phyloP scores from a whole-genome alignment of 2,888 invertebrate genomes.

The Podotricha telesiphe region DNA sequence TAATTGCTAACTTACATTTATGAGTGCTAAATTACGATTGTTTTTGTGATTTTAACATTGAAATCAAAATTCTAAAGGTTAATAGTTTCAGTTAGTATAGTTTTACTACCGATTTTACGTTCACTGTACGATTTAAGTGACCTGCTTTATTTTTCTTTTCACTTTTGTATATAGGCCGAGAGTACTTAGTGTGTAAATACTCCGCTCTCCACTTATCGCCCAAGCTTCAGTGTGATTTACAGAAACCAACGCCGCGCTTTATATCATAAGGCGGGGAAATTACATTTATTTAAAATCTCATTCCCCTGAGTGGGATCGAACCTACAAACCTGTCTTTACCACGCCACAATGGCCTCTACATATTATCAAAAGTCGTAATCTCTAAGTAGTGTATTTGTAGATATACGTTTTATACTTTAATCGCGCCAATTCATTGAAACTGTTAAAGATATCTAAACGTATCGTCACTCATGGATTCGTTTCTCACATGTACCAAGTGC shows the following conservation, averaged over 20 bases:
- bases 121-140: background rate
- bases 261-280: too few species aligned
- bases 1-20: background rate
- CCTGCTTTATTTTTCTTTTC: background rate
- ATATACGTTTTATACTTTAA: constrained; percentile 10
- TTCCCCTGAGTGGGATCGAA: too few species aligned
- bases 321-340: too few species aligned
- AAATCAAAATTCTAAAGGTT: background rate
- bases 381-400: constrained; percentile 1
- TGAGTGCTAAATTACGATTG: background rate
- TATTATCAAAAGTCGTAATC: background rate
- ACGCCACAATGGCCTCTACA: background rate
- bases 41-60: background rate
- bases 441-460: background rate
- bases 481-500: constrained; percentile 2
- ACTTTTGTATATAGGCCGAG: too few species aligned
- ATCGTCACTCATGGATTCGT: background rate
- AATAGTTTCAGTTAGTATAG: background rate
- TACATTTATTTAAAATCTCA: too few species aligned
- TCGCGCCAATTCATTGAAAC: background rate
- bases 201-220: too few species aligned
- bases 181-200: too few species aligned
- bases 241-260: too few species aligned
- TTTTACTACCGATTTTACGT: constrained; percentile 20
- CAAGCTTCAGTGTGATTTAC: too few species aligned